Base-by-base conservation (phyloP, 2,113 vertebrate species). In the Grantiella picta region DNA sequence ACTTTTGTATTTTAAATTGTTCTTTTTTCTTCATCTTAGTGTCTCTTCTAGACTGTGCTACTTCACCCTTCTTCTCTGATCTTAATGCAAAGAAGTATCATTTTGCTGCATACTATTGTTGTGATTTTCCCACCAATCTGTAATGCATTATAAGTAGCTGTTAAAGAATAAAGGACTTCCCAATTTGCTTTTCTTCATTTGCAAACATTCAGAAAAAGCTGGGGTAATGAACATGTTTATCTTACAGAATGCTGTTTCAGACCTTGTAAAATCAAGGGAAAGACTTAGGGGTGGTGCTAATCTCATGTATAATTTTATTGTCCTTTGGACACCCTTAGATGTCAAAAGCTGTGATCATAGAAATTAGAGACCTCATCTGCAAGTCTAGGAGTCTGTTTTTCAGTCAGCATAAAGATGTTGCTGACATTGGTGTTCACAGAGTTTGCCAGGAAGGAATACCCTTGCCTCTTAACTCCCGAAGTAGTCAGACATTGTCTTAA, bases 1-100 rank as follows among this genome's bases (percentile, higher is more conserved):
- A 81, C 45, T 89, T 93, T 49, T 83, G 57, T 94, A 86, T 66
- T 82, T 49, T 70, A 91, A 96, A 91, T 90, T 86, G 35, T 73
- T 19, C 33, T 15, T 63, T 66, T 91, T 75, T 73, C 35, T n/a
- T 89, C 36, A n/a, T 87, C 77, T 79, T 23, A 23, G 25, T 53
- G 53, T 73, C 57, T 86, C 49, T 90, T 82, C 65, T 69, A 44
- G 22, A 36, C 10, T 66, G 27, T 69, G 59, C 42, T 72, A 50
- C 50, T 84, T 96, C 22, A 66, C 33, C 44, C 27, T 66, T 86
- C 35, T 56, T 72, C 66, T 73, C n/a, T 72, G 69, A 83, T 76
- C 69, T 78, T 60, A 94, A n/a, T 76, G 56, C n/a, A 78, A 82
- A 81, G 66, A 79, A 61, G 13, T 33, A 56, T 49, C 3, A 87